These are phyloP conservation scores for Zophobas atratus DNA, from an alignment of 1,140 invertebrate species.

Conservation along the genomic window DNA sequence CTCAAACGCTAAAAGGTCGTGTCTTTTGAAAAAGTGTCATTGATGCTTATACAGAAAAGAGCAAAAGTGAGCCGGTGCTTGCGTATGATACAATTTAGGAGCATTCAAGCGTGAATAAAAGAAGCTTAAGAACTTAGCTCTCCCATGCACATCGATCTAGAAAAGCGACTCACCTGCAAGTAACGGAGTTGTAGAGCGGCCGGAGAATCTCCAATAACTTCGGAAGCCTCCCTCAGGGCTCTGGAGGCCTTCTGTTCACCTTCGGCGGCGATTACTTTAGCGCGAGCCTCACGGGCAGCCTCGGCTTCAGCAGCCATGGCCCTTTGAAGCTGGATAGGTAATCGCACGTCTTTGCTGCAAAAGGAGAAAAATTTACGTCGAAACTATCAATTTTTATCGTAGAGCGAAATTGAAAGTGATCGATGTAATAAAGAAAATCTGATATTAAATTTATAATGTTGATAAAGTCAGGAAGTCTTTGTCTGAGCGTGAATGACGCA, in stretches of 20 bases:
- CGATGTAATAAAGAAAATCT: too few species aligned
- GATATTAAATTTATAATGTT: too few species aligned
- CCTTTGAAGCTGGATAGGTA: constrained; percentile 90
- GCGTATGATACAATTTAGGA: constrained; percentile 22
- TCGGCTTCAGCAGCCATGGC: constrained; percentile 95
- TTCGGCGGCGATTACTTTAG: constrained; percentile 87
- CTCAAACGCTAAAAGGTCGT: background rate
- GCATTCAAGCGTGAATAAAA: constrained; percentile 17
- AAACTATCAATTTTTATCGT: background rate
- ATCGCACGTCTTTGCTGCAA: constrained; percentile 90
- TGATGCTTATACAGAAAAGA: background rate
- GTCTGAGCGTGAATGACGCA: too few species aligned
- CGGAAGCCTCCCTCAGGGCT: constrained; percentile 92
- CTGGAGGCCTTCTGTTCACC: constrained; percentile 92
- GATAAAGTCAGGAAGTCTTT: too few species aligned
- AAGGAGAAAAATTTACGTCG: constrained; percentile 27
- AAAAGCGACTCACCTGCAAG: constrained; percentile 62
- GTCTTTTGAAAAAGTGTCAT: background rate
- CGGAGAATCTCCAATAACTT: constrained; percentile 93
- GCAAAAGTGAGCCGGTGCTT: background rate
- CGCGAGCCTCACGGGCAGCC: constrained; percentile 80
- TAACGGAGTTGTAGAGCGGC: constrained; percentile 83
- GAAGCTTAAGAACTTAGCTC: background rate
- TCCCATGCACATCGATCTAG: constrained; percentile 18
- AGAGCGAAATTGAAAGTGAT: too few species aligned